phyloP scores from a whole-genome alignment of 2,113 vertebrate species.

The Helogale parvula region DNA sequence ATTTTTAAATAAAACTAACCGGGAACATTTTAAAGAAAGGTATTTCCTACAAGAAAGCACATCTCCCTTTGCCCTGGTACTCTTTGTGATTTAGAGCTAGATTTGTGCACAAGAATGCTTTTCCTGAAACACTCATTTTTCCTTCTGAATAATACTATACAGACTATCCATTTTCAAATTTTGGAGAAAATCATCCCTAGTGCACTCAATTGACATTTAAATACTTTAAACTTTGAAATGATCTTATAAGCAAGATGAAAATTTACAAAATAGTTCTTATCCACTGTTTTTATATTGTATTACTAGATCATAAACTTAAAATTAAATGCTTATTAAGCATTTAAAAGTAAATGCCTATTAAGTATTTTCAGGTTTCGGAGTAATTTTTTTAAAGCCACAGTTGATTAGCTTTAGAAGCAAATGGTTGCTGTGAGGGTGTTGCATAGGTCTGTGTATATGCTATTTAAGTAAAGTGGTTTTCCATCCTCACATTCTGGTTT shows the following conservation, averaged over 20 bases:
- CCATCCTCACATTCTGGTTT: constrained; percentile 73
- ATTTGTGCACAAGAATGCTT: background rate
- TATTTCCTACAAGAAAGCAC: background rate
- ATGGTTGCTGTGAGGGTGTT: constrained; percentile 37
- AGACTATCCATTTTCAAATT: background rate
- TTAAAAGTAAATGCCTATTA: constrained; percentile 30
- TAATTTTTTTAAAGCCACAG: constrained; percentile 51
- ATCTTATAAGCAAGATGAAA: constrained; percentile 39
- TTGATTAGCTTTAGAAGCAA: constrained; percentile 55
- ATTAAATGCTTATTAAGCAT: background rate
- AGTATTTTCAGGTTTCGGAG: constrained; percentile 24
- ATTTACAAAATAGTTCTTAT: constrained; percentile 16
- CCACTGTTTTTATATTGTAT: constrained; percentile 30
- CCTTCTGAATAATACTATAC: background rate
- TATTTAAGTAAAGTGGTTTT: constrained; percentile 75
- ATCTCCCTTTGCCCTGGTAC: background rate
- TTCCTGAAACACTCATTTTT: background rate
- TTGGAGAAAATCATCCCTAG: background rate
- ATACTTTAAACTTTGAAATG: constrained; percentile 3
- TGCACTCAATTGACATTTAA: constrained; percentile 11
- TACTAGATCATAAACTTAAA: constrained; percentile 56
- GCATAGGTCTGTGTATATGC: constrained; percentile 52
- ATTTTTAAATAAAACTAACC: background rate
- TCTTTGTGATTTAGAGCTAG: background rate
- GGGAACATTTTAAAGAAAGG: background rate